A percentile compares a stretch with the other conserved stretches of the same genome.
Conservation (phyloP, 2,888 invertebrate genomes). For the Acleris emargana region DNA sequence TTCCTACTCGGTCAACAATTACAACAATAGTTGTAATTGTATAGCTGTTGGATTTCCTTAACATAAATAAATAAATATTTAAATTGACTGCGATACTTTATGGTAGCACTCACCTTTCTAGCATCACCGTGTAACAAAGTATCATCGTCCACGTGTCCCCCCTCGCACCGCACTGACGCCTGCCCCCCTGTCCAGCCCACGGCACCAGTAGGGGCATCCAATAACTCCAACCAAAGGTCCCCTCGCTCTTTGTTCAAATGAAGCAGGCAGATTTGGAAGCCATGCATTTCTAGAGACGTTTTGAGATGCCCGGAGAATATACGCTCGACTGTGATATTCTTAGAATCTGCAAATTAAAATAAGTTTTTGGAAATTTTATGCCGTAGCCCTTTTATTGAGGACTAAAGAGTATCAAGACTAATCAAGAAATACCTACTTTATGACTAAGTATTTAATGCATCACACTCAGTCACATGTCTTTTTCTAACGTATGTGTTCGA, state of each 20-base stretch:
- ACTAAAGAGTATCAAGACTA: too few relatives aligned
- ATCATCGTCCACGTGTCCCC: conserved; percentile 56
- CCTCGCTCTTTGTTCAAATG: conserved; percentile 74
- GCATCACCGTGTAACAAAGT: conserved; percentile 52
- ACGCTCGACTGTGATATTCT: conserved; percentile 76
- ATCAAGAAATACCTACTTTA: too few relatives aligned
- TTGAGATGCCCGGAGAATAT: conserved; percentile 85
- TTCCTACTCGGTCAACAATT: too few relatives aligned
- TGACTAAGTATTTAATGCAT: too few relatives aligned
- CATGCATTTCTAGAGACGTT: conserved; percentile 91
- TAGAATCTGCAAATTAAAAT: conserved; percentile 57
- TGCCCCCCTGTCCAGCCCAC: conserved; percentile 83
- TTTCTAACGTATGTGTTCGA: too few relatives aligned
- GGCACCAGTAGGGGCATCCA: conserved; percentile 84
- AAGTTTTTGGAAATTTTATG: not conserved
- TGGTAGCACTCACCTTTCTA: conserved; percentile 52
- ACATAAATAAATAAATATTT: too few relatives aligned
- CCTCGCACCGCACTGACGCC: conserved; percentile 61
- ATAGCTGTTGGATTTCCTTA: too few relatives aligned
- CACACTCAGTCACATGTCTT: too few relatives aligned
- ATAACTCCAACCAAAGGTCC: conserved; percentile 76
- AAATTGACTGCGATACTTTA: too few relatives aligned
- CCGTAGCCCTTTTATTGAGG: too few relatives aligned
- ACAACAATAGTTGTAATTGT: too few relatives aligned
- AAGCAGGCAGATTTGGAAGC: conserved; percentile 89